phyloP scores from a whole-genome alignment of 2,888 invertebrate genomes.

The Machimus atricapillus region DNA sequence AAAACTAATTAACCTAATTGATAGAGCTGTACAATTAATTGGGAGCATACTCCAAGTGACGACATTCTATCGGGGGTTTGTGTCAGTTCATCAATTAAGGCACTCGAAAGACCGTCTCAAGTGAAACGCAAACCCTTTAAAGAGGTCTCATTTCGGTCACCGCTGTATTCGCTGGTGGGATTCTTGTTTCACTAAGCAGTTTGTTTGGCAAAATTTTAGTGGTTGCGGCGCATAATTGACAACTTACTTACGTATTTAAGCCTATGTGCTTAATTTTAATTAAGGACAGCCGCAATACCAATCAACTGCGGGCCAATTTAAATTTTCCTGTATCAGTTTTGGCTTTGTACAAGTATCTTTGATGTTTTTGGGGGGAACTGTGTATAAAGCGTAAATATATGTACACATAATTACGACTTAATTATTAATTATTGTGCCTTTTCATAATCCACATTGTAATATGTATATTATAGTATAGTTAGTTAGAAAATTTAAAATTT shows the following conservation, averaged over 20 bases:
- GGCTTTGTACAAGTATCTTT: not conserved
- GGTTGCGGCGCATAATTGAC: not conserved
- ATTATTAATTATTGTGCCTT: too few relatives aligned
- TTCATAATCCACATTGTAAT: too few relatives aligned
- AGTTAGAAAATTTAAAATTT: too few relatives aligned
- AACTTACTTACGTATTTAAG: not conserved
- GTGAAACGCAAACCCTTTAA: conserved; percentile 12
- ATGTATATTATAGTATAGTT: too few relatives aligned
- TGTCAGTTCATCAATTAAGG: conserved; percentile 24
- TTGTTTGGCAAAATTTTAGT: not conserved
- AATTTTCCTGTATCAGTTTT: not conserved
- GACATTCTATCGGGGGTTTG: not conserved
- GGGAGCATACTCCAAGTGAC: not conserved
- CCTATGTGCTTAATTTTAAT: not conserved
- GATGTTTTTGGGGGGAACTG: not conserved
- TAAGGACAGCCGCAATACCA: not conserved
- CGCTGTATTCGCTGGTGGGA: not conserved
- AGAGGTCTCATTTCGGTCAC: conserved; percentile 4
- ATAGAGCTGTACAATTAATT: conserved; percentile 33
- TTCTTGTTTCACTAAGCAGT: not conserved
- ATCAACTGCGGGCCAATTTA: not conserved
- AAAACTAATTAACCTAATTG: conserved; percentile 40
- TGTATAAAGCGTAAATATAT: not conserved
- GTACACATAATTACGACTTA: too few relatives aligned
- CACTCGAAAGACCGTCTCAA: not conserved